A percentile compares a stretch with the other conserved stretches of the same genome.
Conservation (phyloP, 2,888 invertebrate species). For the Dastarcus helophoroides region DNA sequence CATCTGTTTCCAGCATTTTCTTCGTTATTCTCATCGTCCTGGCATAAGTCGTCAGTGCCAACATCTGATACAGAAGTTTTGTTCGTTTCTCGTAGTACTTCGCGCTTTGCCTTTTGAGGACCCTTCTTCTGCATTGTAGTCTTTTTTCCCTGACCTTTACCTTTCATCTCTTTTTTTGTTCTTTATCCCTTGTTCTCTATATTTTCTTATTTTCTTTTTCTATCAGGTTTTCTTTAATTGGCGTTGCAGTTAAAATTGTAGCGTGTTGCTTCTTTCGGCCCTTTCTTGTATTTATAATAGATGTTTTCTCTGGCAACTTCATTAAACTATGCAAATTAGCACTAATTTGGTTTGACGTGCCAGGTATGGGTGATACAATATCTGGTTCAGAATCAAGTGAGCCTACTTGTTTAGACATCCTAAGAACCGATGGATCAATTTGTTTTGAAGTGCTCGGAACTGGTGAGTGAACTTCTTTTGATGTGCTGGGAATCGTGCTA, state of each 20-base stretch:
- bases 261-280: slow-evolving; percentile 12
- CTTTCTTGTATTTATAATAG: slow-evolving; percentile 7
- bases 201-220: slow-evolving; percentile 14
- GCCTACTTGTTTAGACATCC: slow-evolving; percentile 12
- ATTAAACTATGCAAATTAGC: slow-evolving; percentile 9
- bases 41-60: too few species aligned
- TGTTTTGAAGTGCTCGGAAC: slow-evolving; percentile 11
- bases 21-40: slow-evolving; percentile 11
- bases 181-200: slow-evolving; percentile 4
- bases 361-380: slow-evolving; percentile 9
- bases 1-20: slow-evolving; percentile 12
- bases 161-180: slow-evolving; percentile 2
- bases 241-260: slow-evolving; percentile 11
- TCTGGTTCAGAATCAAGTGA: slow-evolving; percentile 9
- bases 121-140: slow-evolving; percentile 5
- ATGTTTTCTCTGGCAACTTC: slow-evolving; percentile 9
- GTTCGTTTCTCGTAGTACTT: slow-evolving; percentile 9
- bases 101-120: slow-evolving; percentile 7
- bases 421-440: neutral
- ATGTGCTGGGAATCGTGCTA: slow-evolving; percentile 17
- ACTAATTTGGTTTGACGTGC: slow-evolving; percentile 3
- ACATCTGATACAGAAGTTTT: slow-evolving; percentile 10
- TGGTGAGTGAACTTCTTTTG: slow-evolving; percentile 11
- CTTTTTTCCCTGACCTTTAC: slow-evolving; percentile 5
- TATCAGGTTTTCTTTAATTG: slow-evolving; percentile 12